Evolutionary conservation across 2,797 vertebrate species (phyloP).

Genomic region (Loris lydekkerianus): DNA sequence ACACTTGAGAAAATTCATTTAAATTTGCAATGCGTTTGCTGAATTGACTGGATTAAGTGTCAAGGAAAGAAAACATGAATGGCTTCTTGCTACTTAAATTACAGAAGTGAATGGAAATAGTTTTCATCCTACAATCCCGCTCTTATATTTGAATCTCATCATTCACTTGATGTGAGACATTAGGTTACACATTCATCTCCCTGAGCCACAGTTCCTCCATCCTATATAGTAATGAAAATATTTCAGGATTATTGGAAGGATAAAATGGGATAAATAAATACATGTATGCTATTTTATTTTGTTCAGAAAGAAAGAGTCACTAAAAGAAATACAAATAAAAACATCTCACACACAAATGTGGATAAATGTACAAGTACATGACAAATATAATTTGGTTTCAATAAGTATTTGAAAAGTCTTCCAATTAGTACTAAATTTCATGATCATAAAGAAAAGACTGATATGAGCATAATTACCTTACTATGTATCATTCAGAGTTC

Average conservation of each 20-base stretch:
- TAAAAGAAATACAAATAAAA: not conserved
- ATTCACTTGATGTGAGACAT: not conserved
- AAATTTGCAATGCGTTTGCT: not conserved
- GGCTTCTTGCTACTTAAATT: not conserved
- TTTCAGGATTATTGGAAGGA: not conserved
- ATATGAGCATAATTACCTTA: not conserved
- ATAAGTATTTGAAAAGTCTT: not conserved
- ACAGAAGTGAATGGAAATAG: not conserved
- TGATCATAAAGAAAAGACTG: no score
- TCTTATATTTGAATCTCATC: conserved; percentile 32
- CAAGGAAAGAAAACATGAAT: conserved; percentile 7
- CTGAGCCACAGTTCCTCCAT: not conserved
- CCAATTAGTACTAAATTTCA: not conserved
- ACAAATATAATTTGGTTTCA: not conserved
- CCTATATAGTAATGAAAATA: not conserved
- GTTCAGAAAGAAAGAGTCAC: not conserved
- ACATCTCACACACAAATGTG: not conserved
- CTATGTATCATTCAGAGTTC: not conserved
- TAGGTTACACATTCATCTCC: conserved; percentile 21
- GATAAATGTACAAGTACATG: not conserved
- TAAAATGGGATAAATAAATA: not conserved
- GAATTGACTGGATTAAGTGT: not conserved
- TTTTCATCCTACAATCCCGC: not conserved
- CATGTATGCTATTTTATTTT: not conserved
- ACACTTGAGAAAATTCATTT: not conserved